Evolutionary conservation across 2,113 vertebrate species (phyloP).

Genomic region (Puma concolor): DNA sequence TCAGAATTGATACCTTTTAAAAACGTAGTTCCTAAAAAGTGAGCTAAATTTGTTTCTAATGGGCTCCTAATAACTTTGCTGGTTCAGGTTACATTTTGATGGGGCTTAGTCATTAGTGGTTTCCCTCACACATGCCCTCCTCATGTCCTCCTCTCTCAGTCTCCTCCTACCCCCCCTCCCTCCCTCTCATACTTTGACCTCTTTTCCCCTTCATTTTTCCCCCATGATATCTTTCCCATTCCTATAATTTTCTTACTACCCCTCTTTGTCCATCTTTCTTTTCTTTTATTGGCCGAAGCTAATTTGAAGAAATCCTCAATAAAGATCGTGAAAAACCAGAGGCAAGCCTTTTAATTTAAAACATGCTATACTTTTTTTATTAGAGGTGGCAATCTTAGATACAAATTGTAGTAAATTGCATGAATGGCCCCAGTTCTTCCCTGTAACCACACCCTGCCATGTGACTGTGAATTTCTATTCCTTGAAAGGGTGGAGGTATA

Average conservation of each 20-base stretch:
- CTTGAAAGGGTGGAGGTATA: not conserved
- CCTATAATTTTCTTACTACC: not conserved
- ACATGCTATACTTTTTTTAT: not conserved
- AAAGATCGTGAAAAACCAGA: not conserved
- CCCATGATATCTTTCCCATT: not conserved
- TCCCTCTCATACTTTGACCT: too few relatives aligned
- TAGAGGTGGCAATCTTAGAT: not conserved
- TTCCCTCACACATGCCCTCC: not conserved
- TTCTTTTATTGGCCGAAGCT: not conserved
- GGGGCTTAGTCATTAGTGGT: not conserved
- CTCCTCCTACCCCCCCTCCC: not conserved
- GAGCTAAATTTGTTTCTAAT: not conserved
- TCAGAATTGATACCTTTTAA: not conserved
- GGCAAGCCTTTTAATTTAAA: conserved; percentile 23
- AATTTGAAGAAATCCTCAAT: not conserved
- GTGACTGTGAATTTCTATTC: not conserved
- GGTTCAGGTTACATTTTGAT: not conserved
- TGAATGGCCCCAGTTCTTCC: not conserved
- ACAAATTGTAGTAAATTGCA: not conserved
- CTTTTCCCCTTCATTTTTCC: not conserved
- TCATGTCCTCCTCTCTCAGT: not conserved
- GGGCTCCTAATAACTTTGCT: not conserved
- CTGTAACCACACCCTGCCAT: not conserved
- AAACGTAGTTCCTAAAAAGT: conserved; percentile 31
- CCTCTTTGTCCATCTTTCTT: not conserved